These are phyloP conservation scores for Neosalanx taihuensis DNA, from an alignment of 2,797 vertebrate species.

Conservation along the genomic window DNA sequence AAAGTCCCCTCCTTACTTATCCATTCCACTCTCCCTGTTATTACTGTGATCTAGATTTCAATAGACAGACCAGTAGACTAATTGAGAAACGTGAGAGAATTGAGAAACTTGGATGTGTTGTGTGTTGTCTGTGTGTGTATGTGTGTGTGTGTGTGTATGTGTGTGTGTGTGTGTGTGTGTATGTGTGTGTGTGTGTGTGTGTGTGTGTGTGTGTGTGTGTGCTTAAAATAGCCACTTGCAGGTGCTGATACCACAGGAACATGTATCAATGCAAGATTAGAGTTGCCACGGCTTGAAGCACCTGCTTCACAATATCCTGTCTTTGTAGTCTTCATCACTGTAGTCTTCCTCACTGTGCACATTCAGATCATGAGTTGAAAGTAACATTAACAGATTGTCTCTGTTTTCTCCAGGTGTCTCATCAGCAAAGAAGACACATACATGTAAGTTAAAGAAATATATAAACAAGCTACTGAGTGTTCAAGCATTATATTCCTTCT, in stretches of 20 bases:
- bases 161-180: too few species aligned
- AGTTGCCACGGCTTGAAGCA: too few species aligned
- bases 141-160: too few species aligned
- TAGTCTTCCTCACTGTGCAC: not conserved
- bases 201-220: not conserved
- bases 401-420: constrained; percentile 78
- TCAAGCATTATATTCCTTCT: too few species aligned
- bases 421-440: constrained; percentile 89
- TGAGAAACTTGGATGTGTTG: not conserved
- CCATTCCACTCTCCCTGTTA: not conserved
- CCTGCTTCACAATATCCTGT: too few species aligned
- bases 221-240: too few species aligned
- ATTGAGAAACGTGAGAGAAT: too few species aligned
- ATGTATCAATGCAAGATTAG: too few species aligned
- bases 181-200: too few species aligned
- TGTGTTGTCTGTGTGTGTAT: not conserved
- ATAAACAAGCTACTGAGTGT: too few species aligned
- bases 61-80: too few species aligned
- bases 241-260: too few species aligned
- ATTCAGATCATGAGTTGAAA: not conserved
- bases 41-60: not conserved
- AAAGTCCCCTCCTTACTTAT: constrained; percentile 17
- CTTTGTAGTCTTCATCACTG: not conserved
- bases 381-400: constrained; percentile 31
- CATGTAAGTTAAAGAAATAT: constrained; percentile 78